phyloP scores from a whole-genome alignment of 2,797 vertebrate species.

The Platyrinchus mystaceus region DNA sequence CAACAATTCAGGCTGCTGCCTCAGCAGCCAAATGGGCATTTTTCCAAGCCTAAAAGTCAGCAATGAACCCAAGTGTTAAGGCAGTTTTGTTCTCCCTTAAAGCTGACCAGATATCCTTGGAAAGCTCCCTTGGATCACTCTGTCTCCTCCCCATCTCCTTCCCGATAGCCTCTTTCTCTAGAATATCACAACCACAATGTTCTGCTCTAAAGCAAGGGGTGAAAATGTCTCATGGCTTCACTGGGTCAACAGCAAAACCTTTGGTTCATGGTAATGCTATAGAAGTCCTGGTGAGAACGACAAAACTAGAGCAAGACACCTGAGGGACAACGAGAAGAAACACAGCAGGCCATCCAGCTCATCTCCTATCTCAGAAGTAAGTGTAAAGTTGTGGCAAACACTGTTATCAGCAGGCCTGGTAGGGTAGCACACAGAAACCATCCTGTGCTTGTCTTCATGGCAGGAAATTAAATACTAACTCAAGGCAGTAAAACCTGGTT shows the following conservation, averaged over 20 bases:
- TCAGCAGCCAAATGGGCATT: conserved; percentile 62
- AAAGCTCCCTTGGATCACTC: neutral
- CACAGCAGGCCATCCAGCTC: neutral
- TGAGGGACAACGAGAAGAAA: neutral
- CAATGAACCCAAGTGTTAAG: conserved; percentile 9
- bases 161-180: neutral
- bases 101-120: neutral
- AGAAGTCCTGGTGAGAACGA: neutral
- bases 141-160: neutral
- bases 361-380: neutral
- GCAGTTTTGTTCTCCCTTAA: conserved; percentile 20
- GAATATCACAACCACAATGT: neutral
- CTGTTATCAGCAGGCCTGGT: neutral
- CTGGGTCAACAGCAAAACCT: neutral
- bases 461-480: neutral
- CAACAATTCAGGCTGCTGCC: conserved; percentile 65
- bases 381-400: neutral
- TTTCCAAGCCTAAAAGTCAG: conserved; percentile 62
- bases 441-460: neutral
- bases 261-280: neutral
- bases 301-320: neutral
- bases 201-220: neutral
- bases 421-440: neutral
- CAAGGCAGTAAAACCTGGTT: neutral
- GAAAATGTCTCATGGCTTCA: neutral